phyloP scores from a whole-genome alignment of 2,113 vertebrate species.

The Edolisoma coerulescens region DNA sequence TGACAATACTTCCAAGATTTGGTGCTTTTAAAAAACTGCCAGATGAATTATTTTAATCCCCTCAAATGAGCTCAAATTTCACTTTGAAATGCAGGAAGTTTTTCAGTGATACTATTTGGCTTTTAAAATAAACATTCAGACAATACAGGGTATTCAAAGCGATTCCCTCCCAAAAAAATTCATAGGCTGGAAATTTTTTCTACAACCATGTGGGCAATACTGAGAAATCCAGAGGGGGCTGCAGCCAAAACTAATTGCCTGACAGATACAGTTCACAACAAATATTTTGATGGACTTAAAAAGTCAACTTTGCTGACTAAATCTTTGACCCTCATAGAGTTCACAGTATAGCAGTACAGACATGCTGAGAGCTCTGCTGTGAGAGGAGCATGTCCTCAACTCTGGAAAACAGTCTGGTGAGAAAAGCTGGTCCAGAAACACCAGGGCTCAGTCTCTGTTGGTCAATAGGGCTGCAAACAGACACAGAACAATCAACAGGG shows the following conservation, averaged over 20 bases:
- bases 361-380: accelerated
- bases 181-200: neutral
- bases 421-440: neutral
- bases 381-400: accelerated
- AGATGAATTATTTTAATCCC: neutral
- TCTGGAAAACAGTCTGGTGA: neutral
- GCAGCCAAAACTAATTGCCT: neutral
- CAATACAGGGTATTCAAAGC: neutral
- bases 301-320: neutral
- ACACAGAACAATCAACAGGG: neutral
- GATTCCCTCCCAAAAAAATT: neutral
- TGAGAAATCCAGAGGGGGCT: neutral
- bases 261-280: neutral
- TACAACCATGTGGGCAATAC: neutral
- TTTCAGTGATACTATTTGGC: neutral
- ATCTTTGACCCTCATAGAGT: neutral
- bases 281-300: neutral
- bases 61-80: neutral
- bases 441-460: neutral
- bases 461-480: neutral
- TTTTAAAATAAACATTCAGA: neutral
- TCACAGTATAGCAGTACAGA: neutral
- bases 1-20: neutral
- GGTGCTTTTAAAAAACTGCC: neutral
- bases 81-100: neutral